phyloP scores from a whole-genome alignment of 2,797 vertebrate genomes.

The Iguana delicatissima region DNA sequence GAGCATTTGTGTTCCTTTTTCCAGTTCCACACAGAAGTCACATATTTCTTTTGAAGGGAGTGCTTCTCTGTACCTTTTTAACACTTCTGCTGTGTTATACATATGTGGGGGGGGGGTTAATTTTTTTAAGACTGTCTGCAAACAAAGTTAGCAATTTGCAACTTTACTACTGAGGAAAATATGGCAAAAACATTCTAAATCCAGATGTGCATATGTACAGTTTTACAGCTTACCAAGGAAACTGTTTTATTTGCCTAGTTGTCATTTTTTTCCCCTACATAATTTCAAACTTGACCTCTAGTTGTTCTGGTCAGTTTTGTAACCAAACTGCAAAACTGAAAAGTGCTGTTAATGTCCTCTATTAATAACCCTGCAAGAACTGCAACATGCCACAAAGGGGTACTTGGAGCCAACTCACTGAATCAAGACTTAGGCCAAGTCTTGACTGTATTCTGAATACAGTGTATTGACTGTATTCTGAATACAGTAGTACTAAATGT shows the following conservation, averaged over 20 bases:
- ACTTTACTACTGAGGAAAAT: not conserved
- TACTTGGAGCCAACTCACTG: not conserved
- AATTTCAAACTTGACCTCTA: not conserved
- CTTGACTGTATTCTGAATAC: too few relatives aligned
- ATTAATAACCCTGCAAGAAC: too few relatives aligned
- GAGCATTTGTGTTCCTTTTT: not conserved
- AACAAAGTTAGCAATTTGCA: too few relatives aligned
- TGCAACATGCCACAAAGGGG: too few relatives aligned
- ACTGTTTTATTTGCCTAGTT: not conserved
- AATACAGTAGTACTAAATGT: not conserved
- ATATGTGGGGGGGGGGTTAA: not conserved
- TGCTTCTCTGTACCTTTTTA: not conserved
- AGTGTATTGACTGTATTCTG: not conserved
- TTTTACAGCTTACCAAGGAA: not conserved
- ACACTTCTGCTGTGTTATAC: not conserved
- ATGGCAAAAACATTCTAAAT: not conserved
- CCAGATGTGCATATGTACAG: too few relatives aligned
- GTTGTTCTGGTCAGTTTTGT: not conserved
- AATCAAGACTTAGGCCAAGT: not conserved
- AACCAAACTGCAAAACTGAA: not conserved
- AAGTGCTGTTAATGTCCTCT: too few relatives aligned
- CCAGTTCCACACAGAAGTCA: too few relatives aligned
- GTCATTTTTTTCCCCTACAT: not conserved
- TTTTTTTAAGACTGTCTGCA: too few relatives aligned
- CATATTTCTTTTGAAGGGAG: not conserved